Base-by-base conservation (phyloP, 2,888 invertebrate genomes). In the Meliscaeva auricollis region DNA sequence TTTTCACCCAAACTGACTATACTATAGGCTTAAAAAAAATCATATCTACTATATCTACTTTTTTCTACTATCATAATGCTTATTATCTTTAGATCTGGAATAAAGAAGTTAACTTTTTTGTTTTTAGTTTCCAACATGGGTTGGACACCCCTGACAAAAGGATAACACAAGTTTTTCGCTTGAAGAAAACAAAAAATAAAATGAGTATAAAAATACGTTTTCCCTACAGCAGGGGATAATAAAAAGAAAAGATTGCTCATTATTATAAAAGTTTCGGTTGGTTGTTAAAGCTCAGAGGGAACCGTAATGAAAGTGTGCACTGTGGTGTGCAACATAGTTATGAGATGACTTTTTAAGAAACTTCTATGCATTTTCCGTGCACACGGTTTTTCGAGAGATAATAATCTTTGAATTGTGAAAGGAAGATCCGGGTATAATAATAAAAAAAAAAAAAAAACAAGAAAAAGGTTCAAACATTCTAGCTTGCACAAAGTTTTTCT, bases 261-360 rank as follows among this genome's bases (percentile, higher is more conserved):
- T 78, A 78, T 78, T 82, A 56, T 78, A 68, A 78, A 78, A 78
- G 68, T 82, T 82, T 62, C 26, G 30, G 58, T 77, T 54, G 72
- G 9, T 38, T 38, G 38, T 72, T 69, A 56, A 66, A 44, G 9
- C 11, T 58, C 66, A 74, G 52, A 4, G 52, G 46, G 68, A 30
- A 54, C 46, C 46, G 41, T 73, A 78, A 72, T 73, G 78, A 82
- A 72, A 69, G 58, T 62, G 58, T 68, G 68, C 72, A 82, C 41
- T 68, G 68, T 30, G 11, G 7, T 64, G 48, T 41, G 38, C 11
- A n/a, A 48, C 3, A 17, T 30, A 50, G 48, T 20, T 66, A 50
- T 77, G 64, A 26, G 26, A 3, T 26, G 2, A 38, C 44, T 60
- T 54, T 52, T 72, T 26, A 44, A 30, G 69, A 30, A 56, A 70